These are phyloP conservation scores for Eulithis testata DNA, from an alignment of 2,888 invertebrate genomes.

Conservation along the genomic window DNA sequence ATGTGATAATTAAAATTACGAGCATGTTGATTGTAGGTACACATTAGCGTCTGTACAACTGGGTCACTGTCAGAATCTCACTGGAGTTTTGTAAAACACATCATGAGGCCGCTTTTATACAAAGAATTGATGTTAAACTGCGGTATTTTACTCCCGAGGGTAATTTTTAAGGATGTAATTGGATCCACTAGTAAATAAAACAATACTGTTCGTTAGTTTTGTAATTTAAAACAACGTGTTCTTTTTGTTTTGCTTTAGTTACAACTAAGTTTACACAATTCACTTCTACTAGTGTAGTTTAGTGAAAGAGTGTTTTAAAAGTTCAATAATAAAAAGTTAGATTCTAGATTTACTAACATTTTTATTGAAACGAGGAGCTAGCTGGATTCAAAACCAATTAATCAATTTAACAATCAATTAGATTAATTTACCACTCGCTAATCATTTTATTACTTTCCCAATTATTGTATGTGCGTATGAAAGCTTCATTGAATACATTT, in stretches of 20 bases:
- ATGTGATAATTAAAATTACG: conserved; percentile 26
- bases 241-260: no score
- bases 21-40: conserved; percentile 4
- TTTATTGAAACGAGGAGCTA: not conserved
- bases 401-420: conserved; percentile 11
- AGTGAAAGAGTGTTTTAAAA: no score
- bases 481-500: conserved; percentile 28
- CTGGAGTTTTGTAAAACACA: conserved; percentile 8
- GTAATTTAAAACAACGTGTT: no score
- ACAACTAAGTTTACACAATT: no score
- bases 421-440: conserved; percentile 17
- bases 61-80: conserved; percentile 22
- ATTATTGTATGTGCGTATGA: conserved; percentile 20
- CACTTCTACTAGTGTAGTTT: no score
- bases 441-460: conserved; percentile 17
- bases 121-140: not conserved
- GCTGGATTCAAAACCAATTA: not conserved
- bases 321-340: no score
- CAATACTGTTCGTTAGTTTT: no score
- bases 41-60: conserved; percentile 30
- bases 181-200: no score
- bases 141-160: not conserved
- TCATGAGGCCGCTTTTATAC: conserved; percentile 10
- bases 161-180: no score
- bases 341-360: no score